Evolutionary conservation across 2,797 vertebrate genomes (phyloP), one percentile per base, ranked within the genome.

Genomic region (Echiichthys vipera): DNA sequence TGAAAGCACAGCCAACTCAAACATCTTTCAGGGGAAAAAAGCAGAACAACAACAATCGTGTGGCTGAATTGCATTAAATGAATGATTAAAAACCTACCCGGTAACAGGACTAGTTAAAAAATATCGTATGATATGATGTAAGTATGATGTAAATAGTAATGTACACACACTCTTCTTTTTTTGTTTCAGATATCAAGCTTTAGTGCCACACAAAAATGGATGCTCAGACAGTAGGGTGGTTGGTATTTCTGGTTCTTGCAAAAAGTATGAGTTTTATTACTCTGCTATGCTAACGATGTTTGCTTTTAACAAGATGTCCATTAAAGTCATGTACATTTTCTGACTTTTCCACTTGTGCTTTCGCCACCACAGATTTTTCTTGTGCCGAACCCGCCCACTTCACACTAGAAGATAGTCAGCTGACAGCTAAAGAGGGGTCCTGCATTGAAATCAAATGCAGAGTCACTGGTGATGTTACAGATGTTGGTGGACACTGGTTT

Each of bases 401-500:
- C 50, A 0, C 0, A 3, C 9, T 79, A 7, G 0, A 0, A 0
- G 0, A 13, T 0, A 0, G 0, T 0, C 0, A 0, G 0, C 11
- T 62, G 51, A 69, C n/a, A 3, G 70, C 25, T 11, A 3, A 0
- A 5, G 92, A 90, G 42, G 92, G 92, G 1, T 93, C 91, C 34
- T 94, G 91, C 61, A 5, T 84, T 56, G 83, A 80, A 77, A 90
- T 95, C 3, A 5, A 27, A 18, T 94, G 91, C 29, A 2, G 0
- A 0, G 1, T 50, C 25, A 0, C 0, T 7, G 0, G 0, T 0
- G 0, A 0, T 0, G 0, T 1, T 0, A 0, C 0, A 1, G 0
- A 0, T 18, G 0, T 0, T 0, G 0, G 0, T 2, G 8, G 30
- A 2, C 0, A 30, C 18, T 87, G 87, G 73, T 81, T 90, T 46